Conservation (phyloP, 2,113 vertebrate genomes). For the Tragelaphus scriptus region DNA sequence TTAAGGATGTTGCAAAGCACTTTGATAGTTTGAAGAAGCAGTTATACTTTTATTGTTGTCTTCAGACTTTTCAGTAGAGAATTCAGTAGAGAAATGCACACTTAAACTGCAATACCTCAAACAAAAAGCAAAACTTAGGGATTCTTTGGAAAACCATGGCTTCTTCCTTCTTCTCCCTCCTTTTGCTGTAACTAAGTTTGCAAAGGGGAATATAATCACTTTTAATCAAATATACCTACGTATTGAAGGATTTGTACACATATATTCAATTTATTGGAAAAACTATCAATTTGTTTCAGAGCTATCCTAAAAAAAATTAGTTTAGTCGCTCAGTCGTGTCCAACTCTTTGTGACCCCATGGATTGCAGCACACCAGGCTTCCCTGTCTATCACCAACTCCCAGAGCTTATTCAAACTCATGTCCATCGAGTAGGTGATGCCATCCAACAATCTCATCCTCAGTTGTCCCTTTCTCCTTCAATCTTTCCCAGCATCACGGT, state of each 20-base stretch:
- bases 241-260: neutral
- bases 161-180: neutral
- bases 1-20: neutral
- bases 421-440: neutral
- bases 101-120: neutral
- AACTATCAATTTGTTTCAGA: neutral
- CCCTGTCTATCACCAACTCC: neutral
- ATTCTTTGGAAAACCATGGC: neutral
- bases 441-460: neutral
- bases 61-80: neutral
- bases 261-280: neutral
- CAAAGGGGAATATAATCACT: neutral
- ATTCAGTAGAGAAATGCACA: neutral
- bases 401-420: neutral
- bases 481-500: neutral
- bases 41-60: neutral
- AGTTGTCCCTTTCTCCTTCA: neutral
- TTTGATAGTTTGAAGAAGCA: neutral
- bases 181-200: neutral
- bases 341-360: neutral
- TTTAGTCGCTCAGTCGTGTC: fast-evolving
- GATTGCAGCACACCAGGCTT: fast-evolving
- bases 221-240: neutral
- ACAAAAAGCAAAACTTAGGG: neutral
- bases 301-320: neutral